These are phyloP conservation scores for Collichthys lucidus DNA, from an alignment of 2,113 vertebrate species.

Conservation along the genomic window DNA sequence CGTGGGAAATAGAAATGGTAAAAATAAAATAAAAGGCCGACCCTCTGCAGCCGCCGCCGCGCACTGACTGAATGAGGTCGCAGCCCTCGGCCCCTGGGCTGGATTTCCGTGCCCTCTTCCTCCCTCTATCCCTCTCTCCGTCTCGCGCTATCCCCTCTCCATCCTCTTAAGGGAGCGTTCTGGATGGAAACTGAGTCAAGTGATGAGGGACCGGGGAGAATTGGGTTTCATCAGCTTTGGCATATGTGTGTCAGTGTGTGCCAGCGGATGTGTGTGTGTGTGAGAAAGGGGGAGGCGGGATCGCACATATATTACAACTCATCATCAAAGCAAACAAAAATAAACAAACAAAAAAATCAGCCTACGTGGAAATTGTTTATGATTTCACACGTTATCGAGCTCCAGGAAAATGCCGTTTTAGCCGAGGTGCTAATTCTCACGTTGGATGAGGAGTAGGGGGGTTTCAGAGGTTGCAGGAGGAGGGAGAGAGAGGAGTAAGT, in stretches of 20 bases:
- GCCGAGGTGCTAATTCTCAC: constrained; percentile 41
- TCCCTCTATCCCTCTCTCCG: constrained; percentile 26
- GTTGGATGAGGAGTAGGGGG: constrained; percentile 13
- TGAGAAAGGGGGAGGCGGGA: constrained; percentile 20
- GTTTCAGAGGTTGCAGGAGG: not conserved
- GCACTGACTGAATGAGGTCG: constrained; percentile 70
- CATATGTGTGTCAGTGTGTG: constrained; percentile 73
- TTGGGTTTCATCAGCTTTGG: constrained; percentile 71
- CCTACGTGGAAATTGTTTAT: not conserved
- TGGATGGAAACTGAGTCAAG: constrained; percentile 74
- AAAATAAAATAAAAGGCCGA: not conserved
- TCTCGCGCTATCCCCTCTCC: constrained; percentile 57
- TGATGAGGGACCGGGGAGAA: constrained; percentile 70
- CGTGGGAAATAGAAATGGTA: not conserved
- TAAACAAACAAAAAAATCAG: not conserved
- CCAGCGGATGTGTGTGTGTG: constrained; percentile 8
- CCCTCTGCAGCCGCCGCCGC: constrained; percentile 9
- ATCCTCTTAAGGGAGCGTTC: constrained; percentile 63
- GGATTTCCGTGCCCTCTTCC: constrained; percentile 39
- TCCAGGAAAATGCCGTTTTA: constrained; percentile 29
- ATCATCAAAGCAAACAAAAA: constrained; percentile 28
- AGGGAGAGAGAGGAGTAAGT: constrained; percentile 54
- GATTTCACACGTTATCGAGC: constrained; percentile 13
- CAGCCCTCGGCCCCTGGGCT: constrained; percentile 46
- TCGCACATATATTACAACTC: constrained; percentile 42